These are phyloP conservation scores for Poeciliopsis prolifica DNA, from an alignment of 2,113 vertebrate species.

Conservation along the genomic window DNA sequence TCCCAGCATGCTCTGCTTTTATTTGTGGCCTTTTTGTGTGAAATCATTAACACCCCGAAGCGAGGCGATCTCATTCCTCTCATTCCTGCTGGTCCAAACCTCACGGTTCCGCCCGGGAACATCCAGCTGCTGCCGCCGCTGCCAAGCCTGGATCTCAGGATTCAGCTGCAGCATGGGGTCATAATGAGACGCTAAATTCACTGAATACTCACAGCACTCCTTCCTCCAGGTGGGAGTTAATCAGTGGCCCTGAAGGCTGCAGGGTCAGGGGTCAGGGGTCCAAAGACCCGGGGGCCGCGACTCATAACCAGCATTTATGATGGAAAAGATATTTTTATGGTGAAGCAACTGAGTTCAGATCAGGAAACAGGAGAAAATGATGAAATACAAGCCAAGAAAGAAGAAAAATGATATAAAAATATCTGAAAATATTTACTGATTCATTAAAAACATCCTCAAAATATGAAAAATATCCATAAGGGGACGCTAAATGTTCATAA, in stretches of 20 bases:
- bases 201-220: not conserved
- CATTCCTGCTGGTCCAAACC: conserved; percentile 4
- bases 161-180: not conserved
- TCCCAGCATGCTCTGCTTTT: conserved; percentile 37
- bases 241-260: not conserved
- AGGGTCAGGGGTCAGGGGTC: not conserved
- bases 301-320: not conserved
- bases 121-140: not conserved
- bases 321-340: not conserved
- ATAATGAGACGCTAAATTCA: not conserved
- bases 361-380: not conserved
- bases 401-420: no score
- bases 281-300: not conserved
- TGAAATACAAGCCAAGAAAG: no score
- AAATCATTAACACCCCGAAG: not conserved
- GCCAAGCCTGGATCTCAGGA: not conserved
- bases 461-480: no score
- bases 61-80: conserved; percentile 19
- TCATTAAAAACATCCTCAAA: not conserved
- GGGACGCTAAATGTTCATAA: no score
- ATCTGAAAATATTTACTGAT: not conserved
- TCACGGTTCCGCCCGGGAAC: conserved; percentile 3
- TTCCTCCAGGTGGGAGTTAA: not conserved
- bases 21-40: not conserved
- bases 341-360: not conserved